Percentiles rank a stretch among this genome's conserved stretches.
These are phyloP conservation scores for Oryzias woworae DNA, from an alignment of 2,113 vertebrate species.

Conservation along the genomic window DNA sequence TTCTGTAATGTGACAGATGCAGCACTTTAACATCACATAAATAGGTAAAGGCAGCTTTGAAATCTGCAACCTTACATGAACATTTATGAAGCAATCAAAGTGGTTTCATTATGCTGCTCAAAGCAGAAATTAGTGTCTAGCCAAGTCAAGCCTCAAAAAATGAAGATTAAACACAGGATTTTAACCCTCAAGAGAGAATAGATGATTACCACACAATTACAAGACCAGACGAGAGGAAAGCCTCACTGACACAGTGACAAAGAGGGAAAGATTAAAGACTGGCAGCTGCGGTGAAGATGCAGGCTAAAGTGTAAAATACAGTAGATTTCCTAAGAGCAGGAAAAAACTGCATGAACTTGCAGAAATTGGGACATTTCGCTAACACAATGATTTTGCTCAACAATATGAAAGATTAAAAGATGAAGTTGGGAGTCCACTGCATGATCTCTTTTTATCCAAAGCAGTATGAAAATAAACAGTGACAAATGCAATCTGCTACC, in stretches of 20 bases:
- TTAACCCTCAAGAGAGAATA: conserved; percentile 65
- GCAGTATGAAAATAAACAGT: no score
- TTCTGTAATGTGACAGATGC: neutral
- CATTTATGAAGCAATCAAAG: conserved; percentile 45
- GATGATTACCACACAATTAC: conserved; percentile 73
- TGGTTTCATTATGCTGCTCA: conserved; percentile 37
- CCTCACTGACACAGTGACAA: conserved; percentile 58
- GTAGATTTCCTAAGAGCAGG: conserved; percentile 40
- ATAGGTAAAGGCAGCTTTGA: no score
- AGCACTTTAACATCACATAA: neutral
- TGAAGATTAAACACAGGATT: conserved; percentile 69
- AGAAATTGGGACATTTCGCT: conserved; percentile 44
- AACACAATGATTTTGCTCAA: conserved; percentile 16
- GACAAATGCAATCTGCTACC: no score
- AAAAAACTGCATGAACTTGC: conserved; percentile 45
- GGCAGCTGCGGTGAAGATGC: conserved; percentile 54
- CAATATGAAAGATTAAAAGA: conserved; percentile 29
- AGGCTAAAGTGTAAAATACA: conserved; percentile 51
- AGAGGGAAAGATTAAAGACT: conserved; percentile 65
- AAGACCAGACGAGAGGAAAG: conserved; percentile 59
- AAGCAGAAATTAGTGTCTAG: conserved; percentile 62
- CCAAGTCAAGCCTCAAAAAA: conserved; percentile 59
- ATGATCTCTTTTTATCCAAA: no score
- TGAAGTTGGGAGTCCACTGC: conserved; percentile 10
- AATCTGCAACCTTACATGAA: neutral